Base-by-base conservation (phyloP, 2,888 invertebrate species). In the Laspeyria flexula region DNA sequence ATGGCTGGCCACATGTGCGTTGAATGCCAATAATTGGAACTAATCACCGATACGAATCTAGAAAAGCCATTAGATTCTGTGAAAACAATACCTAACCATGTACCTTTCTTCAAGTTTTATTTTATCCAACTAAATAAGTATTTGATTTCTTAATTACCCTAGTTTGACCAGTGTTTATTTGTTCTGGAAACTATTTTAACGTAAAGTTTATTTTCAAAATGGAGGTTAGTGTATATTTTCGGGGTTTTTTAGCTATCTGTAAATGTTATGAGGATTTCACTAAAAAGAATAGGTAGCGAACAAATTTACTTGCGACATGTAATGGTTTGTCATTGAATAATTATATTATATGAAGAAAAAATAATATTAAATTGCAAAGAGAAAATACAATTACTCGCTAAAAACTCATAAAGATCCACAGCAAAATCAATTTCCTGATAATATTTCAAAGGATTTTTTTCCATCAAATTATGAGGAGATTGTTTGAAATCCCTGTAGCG, bases 21-120 rank as follows among this genome's bases (percentile, higher is more conserved):
- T 58, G 80, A 81, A 80, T 79, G 75, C 80, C 81, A 81, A 83
- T 86, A 80, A 85, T 83, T 82, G 77, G 72, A 74, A 76, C 78
- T 85, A 85, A 85, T 84, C 77, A 74, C 73, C 66, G 72, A 65
- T 69, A 73, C 71, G 62, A 50, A 56, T 49, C 54, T 51, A 43
- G 47, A 43, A 77, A 73, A 70, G 69, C 65, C 54, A 54, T 70
- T 67, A 51, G 55, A 52, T 56, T 60, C 57, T 52, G 62, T 34
- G 11, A 43, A 57, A 67, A 55, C 55, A 58, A 57, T 49, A 40
- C 35, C 50, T 45, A 43, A 57, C 38, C 45, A 41, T 18, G 29
- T 47, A n/a, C 5, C 43, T 44, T 11, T 48, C n/a, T 44, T 40
- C 29, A 42, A 23, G 48, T 2, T 27, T 35, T 23, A 15, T 15